These are phyloP conservation scores for Oscheius sp. DNA, from an alignment of 1,140 invertebrate species.

Conservation along the genomic window DNA sequence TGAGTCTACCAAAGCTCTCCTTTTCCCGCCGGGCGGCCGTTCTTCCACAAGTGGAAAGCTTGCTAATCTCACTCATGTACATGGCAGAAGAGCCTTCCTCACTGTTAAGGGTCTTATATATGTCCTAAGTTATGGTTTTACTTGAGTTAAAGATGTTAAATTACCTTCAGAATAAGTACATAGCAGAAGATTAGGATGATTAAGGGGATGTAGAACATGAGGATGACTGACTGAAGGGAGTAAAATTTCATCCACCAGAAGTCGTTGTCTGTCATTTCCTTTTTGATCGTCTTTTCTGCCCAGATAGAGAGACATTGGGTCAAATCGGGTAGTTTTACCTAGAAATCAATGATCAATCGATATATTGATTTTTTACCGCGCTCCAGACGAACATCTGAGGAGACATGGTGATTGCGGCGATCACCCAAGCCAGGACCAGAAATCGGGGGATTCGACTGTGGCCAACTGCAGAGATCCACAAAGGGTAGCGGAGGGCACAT, in stretches of 20 bases:
- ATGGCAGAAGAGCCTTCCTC: constrained; percentile 24
- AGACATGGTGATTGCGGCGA: constrained; percentile 31
- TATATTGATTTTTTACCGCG: not conserved
- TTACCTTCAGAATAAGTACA: constrained; percentile 36
- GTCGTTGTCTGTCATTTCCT: constrained; percentile 21
- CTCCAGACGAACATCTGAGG: constrained; percentile 40
- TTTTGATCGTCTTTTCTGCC: constrained; percentile 25
- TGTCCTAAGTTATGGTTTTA: constrained; percentile 11
- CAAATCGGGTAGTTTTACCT: constrained; percentile 25
- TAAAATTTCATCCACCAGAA: constrained; percentile 37
- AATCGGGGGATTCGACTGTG: constrained; percentile 36
- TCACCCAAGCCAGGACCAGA: constrained; percentile 32
- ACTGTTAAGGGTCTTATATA: constrained; percentile 26
- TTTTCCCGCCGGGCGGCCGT: constrained; percentile 13
- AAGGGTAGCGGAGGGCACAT: constrained; percentile 38
- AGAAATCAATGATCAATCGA: not conserved
- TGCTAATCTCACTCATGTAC: constrained; percentile 29
- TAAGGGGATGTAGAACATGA: constrained; percentile 40
- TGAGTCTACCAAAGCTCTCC: constrained; percentile 27
- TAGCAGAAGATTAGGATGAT: constrained; percentile 38
- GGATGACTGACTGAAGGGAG: constrained; percentile 14
- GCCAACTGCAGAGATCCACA: constrained; percentile 39
- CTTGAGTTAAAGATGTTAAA: not conserved
- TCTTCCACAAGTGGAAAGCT: constrained; percentile 25
- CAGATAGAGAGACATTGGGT: constrained; percentile 40